A percentile compares a stretch with the other conserved stretches of the same genome.
These are phyloP conservation scores for Cryptocephalus moraei DNA, from an alignment of 2,888 invertebrate species.

Conservation along the genomic window DNA sequence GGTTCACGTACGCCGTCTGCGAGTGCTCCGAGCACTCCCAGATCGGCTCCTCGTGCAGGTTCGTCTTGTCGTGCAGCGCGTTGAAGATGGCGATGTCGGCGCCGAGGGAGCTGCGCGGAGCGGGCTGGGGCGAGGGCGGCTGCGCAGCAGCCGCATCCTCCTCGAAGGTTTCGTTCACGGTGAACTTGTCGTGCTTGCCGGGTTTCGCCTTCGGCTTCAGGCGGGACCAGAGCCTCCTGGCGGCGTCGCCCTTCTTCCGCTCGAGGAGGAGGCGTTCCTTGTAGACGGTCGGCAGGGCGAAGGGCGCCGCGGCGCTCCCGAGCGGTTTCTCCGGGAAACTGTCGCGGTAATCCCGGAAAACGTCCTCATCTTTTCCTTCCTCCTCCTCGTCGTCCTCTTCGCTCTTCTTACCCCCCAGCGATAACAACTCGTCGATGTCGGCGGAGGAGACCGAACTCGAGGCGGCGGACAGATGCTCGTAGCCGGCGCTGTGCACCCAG, in stretches of 20 bases:
- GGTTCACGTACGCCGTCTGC: too few species aligned
- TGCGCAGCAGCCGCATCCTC: neutral
- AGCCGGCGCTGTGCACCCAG: constrained; percentile 35
- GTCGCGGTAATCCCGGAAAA: constrained; percentile 31
- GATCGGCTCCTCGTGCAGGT: constrained; percentile 34
- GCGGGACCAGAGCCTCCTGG: constrained; percentile 20
- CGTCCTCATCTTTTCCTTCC: constrained; percentile 17
- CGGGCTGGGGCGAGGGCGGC: constrained; percentile 3
- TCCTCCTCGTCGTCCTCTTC: constrained; percentile 1
- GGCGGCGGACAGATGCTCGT: constrained; percentile 16
- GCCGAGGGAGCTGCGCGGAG: constrained; percentile 15
- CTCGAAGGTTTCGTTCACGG: constrained; percentile 24
- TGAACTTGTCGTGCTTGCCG: constrained; percentile 22
- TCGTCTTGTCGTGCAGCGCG: constrained; percentile 29
- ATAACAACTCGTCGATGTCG: constrained; percentile 33
- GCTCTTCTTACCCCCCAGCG: constrained; percentile 19
- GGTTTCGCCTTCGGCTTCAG: constrained; percentile 18
- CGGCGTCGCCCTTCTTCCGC: constrained; percentile 12
- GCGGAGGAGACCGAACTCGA: constrained; percentile 30
- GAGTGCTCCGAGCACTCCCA: constrained; percentile 33
- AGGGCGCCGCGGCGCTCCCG: constrained; percentile 2
- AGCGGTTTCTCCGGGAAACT: constrained; percentile 25
- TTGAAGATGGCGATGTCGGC: constrained; percentile 28
- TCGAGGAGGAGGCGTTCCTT: constrained; percentile 24
- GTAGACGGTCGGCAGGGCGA: constrained; percentile 25